Base-by-base conservation (phyloP, 1,140 invertebrate species). In the Bombus pascuorum region DNA sequence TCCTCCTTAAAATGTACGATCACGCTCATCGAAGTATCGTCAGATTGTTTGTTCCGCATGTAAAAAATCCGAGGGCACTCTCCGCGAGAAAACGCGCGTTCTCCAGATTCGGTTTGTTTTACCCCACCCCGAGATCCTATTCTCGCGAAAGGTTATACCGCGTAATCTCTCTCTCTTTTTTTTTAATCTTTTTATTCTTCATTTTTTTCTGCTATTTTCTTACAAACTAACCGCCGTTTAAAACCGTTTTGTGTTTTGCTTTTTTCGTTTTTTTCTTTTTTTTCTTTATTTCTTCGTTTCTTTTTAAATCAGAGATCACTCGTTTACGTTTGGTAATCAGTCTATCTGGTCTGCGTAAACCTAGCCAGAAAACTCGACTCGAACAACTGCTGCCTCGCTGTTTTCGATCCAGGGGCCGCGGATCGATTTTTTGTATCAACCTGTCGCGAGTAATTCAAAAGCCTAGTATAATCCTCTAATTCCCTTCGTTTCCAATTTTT, bases 261-360 rank as follows among this genome's bases (percentile, higher is more conserved):
- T 32, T n/a, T 34, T 53, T 53, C 81, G 12, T 81, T 77, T 83
- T 59, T 53, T 59, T 70, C 62, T 2, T 59, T 42, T 37, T 71
- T 57, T 76, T 57, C 72, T 34, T 68, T 68, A 8, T 25, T 68
- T 68, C 66, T 59, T 25, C 10, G 65, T 80, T 70, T 44, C 34
- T 13, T 86, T 91, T 78, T 65, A 39, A 78, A 78, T 78, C 86
- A 86, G 90, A 91, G 90, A 91, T 91, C 90, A 91, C 89, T 85
- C 80, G 70, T 91, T 47, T 89, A 91, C 87, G 80, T 91, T 91
- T 91, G 84, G 83, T 91, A 91, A 71, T 91, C 88, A 91, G 90
- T 91, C 87, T 90, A 90, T 91, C 83, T 88, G 76, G 81, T 89
- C 73, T 74, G 80, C 75, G 70, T 81, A 86, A 88, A 59, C 75